Percentiles rank a stretch among this genome's conserved stretches.
Evolutionary conservation across 2,113 vertebrate species (phyloP).

Genomic region (Melanerpes formicivorus): DNA sequence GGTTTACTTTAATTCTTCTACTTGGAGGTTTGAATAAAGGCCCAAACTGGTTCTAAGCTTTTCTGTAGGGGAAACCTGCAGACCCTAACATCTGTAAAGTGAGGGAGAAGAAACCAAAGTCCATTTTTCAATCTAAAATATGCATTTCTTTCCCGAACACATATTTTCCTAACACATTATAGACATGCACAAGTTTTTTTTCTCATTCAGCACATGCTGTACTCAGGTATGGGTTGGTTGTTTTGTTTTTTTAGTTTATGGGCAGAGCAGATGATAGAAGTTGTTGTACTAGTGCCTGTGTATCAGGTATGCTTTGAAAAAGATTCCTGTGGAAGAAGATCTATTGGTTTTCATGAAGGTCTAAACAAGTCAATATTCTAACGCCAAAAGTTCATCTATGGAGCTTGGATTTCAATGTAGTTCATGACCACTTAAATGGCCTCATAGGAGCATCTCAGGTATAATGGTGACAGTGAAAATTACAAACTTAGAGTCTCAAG

Average conservation of each 20-base stretch:
- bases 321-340: not conserved
- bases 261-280: not conserved
- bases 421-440: not conserved
- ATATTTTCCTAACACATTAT: not conserved
- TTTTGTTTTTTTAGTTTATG: no score
- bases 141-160: not conserved
- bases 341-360: not conserved
- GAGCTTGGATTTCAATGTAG: not conserved
- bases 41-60: not conserved
- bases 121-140: not conserved
- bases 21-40: not conserved
- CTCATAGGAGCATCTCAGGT: not conserved
- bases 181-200: not conserved
- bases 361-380: not conserved
- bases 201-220: not conserved
- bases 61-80: not conserved
- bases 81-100: not conserved
- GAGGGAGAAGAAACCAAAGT: not conserved
- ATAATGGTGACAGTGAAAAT: not conserved
- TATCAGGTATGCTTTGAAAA: not conserved
- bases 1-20: not conserved
- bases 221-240: not conserved
- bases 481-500: not conserved
- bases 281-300: not conserved
- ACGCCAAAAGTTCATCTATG: not conserved